Evolutionary conservation across 2,797 vertebrate genomes (phyloP), one percentile per base, ranked within the genome.

Genomic region (Tympanoctomys barrerae): DNA sequence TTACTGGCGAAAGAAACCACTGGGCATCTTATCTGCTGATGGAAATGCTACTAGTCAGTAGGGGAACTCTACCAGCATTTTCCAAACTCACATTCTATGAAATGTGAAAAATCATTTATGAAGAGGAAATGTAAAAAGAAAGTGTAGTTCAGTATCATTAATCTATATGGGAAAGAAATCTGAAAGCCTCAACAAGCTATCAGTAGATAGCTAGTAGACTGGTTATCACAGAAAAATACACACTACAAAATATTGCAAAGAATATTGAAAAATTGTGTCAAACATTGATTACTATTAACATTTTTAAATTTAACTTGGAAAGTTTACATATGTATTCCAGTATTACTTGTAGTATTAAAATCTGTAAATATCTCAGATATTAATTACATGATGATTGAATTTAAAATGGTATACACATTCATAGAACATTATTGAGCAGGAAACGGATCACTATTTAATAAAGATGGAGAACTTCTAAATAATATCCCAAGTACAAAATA

Each of bases 21-120:
- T 6, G 14, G 33, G 0, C 3, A 0, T 8, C 24, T 12, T 87
- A 46, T 7, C 2, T 88, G 16, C n/a, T 22, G 3, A 54, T 3
- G 2, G 1, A 6, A 39, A 26, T 78, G 4, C 24, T 31, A 82
- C n/a, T 10, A 88, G 22, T 14, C 36, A 57, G 39, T 59, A 54
- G 3, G 22, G 31, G 33, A 75, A 24, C 2, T 66, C 31, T 39
- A 54, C 11, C 12, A 36, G 22, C 2, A 31, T 33, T 16, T 16
- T 52, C 42, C 12, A 85, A 84, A 52, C 57, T 1, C 49, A 89
- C 2, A 10, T 39, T 52, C n/a, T 46, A 14, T 26, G 33, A 85
- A 66, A 1, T 66, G 71, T 73, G 39, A 12, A 33, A 59, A 88
- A 39, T 49, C 11, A 80, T 75, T 16, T 33, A 86, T 21, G 49